phyloP scores from a whole-genome alignment of 2,113 vertebrate species.

The Aptenodytes patagonicus region DNA sequence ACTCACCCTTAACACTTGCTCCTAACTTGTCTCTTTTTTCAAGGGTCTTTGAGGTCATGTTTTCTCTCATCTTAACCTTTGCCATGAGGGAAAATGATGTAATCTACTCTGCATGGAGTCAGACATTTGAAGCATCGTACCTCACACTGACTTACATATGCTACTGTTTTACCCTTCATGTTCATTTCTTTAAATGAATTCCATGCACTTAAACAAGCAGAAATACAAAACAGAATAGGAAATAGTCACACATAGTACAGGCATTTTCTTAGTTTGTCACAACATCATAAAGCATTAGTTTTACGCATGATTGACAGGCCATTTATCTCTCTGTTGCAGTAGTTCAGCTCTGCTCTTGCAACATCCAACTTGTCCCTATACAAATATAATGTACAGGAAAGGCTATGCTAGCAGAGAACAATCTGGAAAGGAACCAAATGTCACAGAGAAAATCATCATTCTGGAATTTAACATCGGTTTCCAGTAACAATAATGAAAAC shows the following conservation, averaged over 20 bases:
- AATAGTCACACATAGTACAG: background rate
- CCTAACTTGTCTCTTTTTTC: background rate
- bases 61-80: background rate
- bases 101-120: background rate
- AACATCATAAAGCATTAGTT: background rate
- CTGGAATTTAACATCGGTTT: background rate
- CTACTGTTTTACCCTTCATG: background rate
- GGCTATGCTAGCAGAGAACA: background rate
- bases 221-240: background rate
- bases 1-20: background rate
- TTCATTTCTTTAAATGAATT: background rate
- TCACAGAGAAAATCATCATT: background rate
- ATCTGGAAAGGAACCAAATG: background rate
- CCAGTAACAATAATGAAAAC: background rate
- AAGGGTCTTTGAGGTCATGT: background rate
- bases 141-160: fast-evolving
- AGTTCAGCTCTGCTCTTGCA: background rate
- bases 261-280: background rate
- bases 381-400: background rate
- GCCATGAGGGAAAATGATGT: background rate
- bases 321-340: background rate
- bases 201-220: background rate
- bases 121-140: background rate
- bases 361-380: background rate
- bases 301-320: background rate